A percentile compares a stretch with the other conserved stretches of the same genome.
These are phyloP conservation scores for Drosophila atroscutellata DNA, from an alignment of 2,888 invertebrate genomes.

Conservation along the genomic window DNA sequence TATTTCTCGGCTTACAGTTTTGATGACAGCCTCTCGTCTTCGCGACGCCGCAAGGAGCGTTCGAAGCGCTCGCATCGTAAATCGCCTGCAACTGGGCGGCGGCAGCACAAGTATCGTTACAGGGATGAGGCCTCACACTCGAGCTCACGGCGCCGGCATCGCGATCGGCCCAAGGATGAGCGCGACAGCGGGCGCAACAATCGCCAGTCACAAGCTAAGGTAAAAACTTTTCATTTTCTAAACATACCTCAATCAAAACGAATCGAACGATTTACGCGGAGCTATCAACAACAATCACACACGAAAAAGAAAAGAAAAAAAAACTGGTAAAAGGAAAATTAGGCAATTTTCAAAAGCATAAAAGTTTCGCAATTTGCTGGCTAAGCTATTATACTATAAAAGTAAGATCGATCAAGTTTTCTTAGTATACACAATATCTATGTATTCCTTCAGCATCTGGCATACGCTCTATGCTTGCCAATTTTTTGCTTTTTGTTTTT, in stretches of 20 bases:
- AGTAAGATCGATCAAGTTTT: conserved; percentile 37
- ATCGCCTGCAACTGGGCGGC: conserved; percentile 91
- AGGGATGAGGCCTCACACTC: conserved; percentile 84
- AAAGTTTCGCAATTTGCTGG: conserved; percentile 1
- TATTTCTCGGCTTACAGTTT: conserved; percentile 75
- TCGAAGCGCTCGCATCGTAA: conserved; percentile 94
- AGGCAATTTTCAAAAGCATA: conserved; percentile 21
- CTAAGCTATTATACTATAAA: not conserved
- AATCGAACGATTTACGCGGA: conserved; percentile 57
- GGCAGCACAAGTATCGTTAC: conserved; percentile 88
- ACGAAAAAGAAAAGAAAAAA: conserved; percentile 3
- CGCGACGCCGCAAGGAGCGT: conserved; percentile 91
- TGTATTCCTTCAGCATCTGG: conserved; percentile 19
- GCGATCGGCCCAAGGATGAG: conserved; percentile 85
- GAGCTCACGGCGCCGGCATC: conserved; percentile 84
- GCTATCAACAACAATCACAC: conserved; percentile 44
- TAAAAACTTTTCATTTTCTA: conserved; percentile 84
- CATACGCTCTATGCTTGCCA: conserved; percentile 39
- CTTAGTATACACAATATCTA: conserved; percentile 11
- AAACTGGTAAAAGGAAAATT: conserved; percentile 59
- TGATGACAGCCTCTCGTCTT: conserved; percentile 87
- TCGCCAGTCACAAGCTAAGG: conserved; percentile 84
- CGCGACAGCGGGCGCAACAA: conserved; percentile 83
- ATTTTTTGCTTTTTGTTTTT: conserved; percentile 18
- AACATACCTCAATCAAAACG: conserved; percentile 61